Conservation (phyloP, 1,140 invertebrate genomes). For the Chymomyza costata region DNA sequence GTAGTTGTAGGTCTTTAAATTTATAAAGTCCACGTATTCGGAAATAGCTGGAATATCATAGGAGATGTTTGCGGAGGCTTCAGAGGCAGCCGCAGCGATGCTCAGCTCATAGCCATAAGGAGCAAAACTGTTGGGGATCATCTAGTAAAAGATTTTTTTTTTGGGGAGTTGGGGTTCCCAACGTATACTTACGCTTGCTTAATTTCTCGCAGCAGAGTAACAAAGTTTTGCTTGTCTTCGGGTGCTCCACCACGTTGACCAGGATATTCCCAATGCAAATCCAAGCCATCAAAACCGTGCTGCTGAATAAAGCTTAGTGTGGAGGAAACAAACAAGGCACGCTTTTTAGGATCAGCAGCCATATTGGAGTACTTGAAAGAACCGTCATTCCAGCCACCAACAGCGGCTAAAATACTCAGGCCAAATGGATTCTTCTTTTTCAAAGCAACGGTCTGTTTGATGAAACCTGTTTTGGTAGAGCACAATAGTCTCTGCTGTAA, state of each 20-base stretch:
- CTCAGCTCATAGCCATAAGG: slow-evolving; percentile 76
- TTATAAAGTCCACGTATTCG: slow-evolving; percentile 78
- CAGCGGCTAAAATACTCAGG: slow-evolving; percentile 80
- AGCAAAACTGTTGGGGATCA: slow-evolving; percentile 71
- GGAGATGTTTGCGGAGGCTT: slow-evolving; percentile 75
- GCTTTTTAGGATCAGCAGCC: slow-evolving; percentile 53
- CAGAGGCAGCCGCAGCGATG: slow-evolving; percentile 78
- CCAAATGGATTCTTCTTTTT: slow-evolving; percentile 79
- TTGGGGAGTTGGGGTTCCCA: no score
- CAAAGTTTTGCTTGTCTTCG: slow-evolving; percentile 75
- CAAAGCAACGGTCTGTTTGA: slow-evolving; percentile 13
- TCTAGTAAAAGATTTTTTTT: no score
- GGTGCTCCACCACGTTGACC: slow-evolving; percentile 74
- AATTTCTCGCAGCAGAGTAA: slow-evolving; percentile 75
- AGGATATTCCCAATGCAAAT: slow-evolving; percentile 81
- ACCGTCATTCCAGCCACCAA: slow-evolving; percentile 84
- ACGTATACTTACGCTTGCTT: slow-evolving; percentile 74
- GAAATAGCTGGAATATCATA: slow-evolving; percentile 77
- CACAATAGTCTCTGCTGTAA: background rate
- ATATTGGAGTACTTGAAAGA: slow-evolving; percentile 79
- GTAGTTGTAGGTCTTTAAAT: slow-evolving; percentile 83
- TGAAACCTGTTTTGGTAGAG: slow-evolving; percentile 7
- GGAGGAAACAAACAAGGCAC: slow-evolving; percentile 75
- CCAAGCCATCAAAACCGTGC: slow-evolving; percentile 80
- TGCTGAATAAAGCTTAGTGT: slow-evolving; percentile 75